phyloP scores from a whole-genome alignment of 2,797 vertebrate species.

The Cyprinodon diabolis region DNA sequence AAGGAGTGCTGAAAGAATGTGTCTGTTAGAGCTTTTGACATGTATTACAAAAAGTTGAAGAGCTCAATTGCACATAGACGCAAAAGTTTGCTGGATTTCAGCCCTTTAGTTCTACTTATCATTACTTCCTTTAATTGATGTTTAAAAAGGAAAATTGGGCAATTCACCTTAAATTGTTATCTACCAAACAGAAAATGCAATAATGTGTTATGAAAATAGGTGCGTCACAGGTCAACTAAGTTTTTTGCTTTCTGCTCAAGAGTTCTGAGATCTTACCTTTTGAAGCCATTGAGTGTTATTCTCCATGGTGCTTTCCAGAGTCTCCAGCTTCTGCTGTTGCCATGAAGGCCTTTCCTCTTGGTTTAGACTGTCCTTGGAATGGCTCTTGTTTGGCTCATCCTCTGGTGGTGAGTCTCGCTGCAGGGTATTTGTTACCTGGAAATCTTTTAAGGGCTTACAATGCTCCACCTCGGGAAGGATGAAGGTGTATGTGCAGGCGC shows the following conservation, averaged over 20 bases:
- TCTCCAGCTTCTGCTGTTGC: slow-evolving; percentile 81
- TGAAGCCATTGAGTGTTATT: slow-evolving; percentile 88
- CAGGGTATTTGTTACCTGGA: slow-evolving; percentile 81
- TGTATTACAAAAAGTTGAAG: neutral
- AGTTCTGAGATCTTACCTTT: slow-evolving; percentile 75
- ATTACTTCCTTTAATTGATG: neutral
- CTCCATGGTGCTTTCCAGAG: slow-evolving; percentile 81
- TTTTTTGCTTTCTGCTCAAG: neutral
- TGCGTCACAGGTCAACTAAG: neutral
- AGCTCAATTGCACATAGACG: neutral
- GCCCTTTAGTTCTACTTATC: neutral
- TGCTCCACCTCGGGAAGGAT: slow-evolving; percentile 83
- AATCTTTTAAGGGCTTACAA: slow-evolving; percentile 73
- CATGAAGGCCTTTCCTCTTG: slow-evolving; percentile 69
- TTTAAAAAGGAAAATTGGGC: neutral
- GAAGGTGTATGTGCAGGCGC: slow-evolving; percentile 86
- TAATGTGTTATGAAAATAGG: neutral
- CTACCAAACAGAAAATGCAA: neutral
- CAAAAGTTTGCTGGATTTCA: neutral
- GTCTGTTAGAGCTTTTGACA: neutral
- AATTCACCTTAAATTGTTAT: neutral
- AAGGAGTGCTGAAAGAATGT: neutral
- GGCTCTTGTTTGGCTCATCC: slow-evolving; percentile 33
- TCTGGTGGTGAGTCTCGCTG: slow-evolving; percentile 81
- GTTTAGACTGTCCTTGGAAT: slow-evolving; percentile 33